Evolutionary conservation across 1,140 invertebrate species (phyloP).

Genomic region (Bradysia coprophila): DNA sequence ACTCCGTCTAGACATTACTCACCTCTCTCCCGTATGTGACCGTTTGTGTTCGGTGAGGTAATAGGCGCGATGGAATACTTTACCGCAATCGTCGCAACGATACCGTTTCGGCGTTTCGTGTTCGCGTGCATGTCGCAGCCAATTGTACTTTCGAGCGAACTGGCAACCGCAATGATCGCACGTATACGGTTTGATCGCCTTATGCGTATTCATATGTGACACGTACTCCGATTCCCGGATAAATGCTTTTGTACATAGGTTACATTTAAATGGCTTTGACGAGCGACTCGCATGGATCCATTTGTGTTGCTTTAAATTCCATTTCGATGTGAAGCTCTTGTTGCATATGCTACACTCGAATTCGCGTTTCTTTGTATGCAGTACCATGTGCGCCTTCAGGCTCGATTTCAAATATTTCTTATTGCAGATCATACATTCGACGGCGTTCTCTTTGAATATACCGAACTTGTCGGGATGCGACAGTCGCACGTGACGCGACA

Average conservation of each 20-base stretch:
- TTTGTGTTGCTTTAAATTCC: constrained; percentile 71
- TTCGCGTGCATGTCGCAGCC: constrained; percentile 74
- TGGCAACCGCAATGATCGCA: constrained; percentile 87
- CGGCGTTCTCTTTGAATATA: constrained; percentile 44
- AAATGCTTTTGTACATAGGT: constrained; percentile 63
- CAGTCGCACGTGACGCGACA: constrained; percentile 64
- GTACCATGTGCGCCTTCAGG: constrained; percentile 59
- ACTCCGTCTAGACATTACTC: neutral
- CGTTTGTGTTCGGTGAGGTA: constrained; percentile 73
- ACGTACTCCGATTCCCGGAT: constrained; percentile 58
- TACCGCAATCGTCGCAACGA: constrained; percentile 71
- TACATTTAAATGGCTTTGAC: constrained; percentile 71
- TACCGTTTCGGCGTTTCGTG: constrained; percentile 79
- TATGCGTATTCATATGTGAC: constrained; percentile 69
- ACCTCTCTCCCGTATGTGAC: constrained; percentile 44
- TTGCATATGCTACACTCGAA: constrained; percentile 66
- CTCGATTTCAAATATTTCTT: constrained; percentile 59
- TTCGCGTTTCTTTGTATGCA: constrained; percentile 44
- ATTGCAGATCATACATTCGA: constrained; percentile 62
- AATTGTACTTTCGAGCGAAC: constrained; percentile 85
- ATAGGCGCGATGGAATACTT: constrained; percentile 71
- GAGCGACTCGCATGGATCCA: constrained; percentile 75
- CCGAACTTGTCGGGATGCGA: constrained; percentile 61
- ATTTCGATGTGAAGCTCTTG: constrained; percentile 70
- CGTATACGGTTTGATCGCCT: constrained; percentile 61